Base-by-base conservation (phyloP, 2,888 invertebrate genomes). In the Callyntrura guangdongensis region DNA sequence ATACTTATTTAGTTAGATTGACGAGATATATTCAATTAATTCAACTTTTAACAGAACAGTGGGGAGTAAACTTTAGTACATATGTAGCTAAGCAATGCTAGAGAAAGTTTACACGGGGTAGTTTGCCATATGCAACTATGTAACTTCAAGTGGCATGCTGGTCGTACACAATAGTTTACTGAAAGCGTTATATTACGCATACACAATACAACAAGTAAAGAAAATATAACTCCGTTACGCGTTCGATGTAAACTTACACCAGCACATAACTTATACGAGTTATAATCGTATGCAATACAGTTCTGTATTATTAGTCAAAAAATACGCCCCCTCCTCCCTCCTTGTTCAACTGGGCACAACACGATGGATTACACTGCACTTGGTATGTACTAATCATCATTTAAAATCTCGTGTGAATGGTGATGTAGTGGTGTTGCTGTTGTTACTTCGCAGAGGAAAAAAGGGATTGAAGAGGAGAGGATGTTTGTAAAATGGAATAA, bases 371-470 rank as follows among this genome's bases (percentile, higher is more conserved):
- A 49, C 82, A 14, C 45, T 47, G 14, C 82, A 64, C 64, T 61
- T 47, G 79, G 79, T 9, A 27, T 64, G 81, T 45, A 59, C 25
- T 81, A 82, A 82, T 82, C 82, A 82, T 17, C 22, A 20, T 82
- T 61, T 82, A 82, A 61, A 61, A 82, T 82, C 82, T 82, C 64
- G 12, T 64, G 45, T 82, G 64, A 82, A 82, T 82, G 61, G 22
- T 64, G 45, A 47, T 61, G 82, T 82, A 45, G 25, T 82, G 64
- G 22, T 79, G 79, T 79, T 81, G 11, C 36, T 20, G 82, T 49
- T 79, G 79, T 79, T 81, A 20, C 36, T 20, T 45, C 61, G n/a
- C 64, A 82, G 6, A 82, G n/a, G n/a, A 59, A 81, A 59, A 77
- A 81, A 81, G 61, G 45, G 45, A 64, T 61, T 47, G 61, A 82